Evolutionary conservation across 2,888 invertebrate species (phyloP).

Genomic region (Rhodophaea formosa): DNA sequence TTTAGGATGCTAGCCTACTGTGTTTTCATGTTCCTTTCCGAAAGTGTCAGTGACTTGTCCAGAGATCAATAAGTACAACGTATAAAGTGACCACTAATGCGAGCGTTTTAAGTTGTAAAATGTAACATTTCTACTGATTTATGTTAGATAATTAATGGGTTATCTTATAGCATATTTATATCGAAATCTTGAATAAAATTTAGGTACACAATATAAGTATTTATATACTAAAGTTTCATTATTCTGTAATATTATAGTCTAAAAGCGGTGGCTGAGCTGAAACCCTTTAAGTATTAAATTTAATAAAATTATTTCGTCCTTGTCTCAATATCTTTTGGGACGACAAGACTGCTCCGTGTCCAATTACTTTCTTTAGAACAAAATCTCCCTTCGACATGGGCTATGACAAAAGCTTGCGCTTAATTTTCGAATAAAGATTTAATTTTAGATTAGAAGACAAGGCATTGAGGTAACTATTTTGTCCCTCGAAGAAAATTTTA

Average conservation of each 20-base stretch:
- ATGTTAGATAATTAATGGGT: too few species aligned
- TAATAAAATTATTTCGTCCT: constrained; percentile 53
- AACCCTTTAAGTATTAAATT: constrained; percentile 21
- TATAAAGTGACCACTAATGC: too few species aligned
- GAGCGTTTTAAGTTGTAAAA: too few species aligned
- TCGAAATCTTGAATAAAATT: too few species aligned
- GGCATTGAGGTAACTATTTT: constrained; percentile 31
- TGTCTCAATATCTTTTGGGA: constrained; percentile 55
- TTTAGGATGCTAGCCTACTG: too few species aligned
- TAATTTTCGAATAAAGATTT: constrained; percentile 64
- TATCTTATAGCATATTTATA: too few species aligned
- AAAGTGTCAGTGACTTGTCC: too few species aligned
- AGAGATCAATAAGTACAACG: too few species aligned
- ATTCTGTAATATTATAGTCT: background rate
- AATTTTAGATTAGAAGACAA: constrained; percentile 63
- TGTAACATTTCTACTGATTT: too few species aligned
- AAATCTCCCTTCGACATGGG: constrained; percentile 54
- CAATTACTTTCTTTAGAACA: constrained; percentile 64
- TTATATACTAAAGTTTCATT: background rate
- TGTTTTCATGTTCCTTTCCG: too few species aligned
- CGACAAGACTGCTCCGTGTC: constrained; percentile 51
- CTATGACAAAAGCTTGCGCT: constrained; percentile 50
- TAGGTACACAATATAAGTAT: too few species aligned
- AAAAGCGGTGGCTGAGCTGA: background rate
- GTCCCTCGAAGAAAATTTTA: constrained; percentile 9